A percentile compares a stretch with the other conserved stretches of the same genome.
These are phyloP conservation scores for Neodiprion pinetum DNA, from an alignment of 1,140 invertebrate species.

Conservation along the genomic window DNA sequence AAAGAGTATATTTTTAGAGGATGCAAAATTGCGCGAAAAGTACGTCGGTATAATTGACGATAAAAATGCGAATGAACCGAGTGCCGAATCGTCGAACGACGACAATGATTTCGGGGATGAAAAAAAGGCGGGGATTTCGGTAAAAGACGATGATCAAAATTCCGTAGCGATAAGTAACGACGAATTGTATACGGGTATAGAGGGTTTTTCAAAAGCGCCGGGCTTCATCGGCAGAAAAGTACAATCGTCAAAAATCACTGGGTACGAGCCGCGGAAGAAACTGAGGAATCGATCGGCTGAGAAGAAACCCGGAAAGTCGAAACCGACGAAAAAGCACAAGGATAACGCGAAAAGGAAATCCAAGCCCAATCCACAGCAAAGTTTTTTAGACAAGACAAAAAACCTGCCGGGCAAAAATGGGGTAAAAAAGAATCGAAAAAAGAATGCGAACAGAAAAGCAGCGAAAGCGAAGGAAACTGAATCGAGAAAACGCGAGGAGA, in stretches of 20 bases:
- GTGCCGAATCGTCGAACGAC: no score
- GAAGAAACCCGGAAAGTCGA: not conserved
- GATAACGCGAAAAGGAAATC: no score
- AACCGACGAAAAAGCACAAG: not conserved
- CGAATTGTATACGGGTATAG: not conserved
- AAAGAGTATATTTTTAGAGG: not conserved
- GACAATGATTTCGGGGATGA: not conserved
- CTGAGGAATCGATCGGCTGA: no score
- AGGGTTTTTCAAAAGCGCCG: not conserved
- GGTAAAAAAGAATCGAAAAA: no score
- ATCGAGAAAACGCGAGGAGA: no score
- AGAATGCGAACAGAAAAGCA: no score
- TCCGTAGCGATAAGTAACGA: not conserved
- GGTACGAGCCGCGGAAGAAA: no score
- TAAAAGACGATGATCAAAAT: constrained; percentile 7
- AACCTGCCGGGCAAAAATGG: no score
- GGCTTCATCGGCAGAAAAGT: not conserved
- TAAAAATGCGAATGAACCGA: no score
- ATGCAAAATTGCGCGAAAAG: not conserved
- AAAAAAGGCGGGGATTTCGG: not conserved
- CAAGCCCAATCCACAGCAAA: no score
- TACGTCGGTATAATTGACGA: not conserved
- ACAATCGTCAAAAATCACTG: not conserved
- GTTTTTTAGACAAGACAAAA: no score
- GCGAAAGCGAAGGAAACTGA: no score